A percentile compares a stretch with the other conserved stretches of the same genome.
Evolutionary conservation across 2,888 invertebrate genomes (phyloP).

Genomic region (Pyrocoelia pectoralis): DNA sequence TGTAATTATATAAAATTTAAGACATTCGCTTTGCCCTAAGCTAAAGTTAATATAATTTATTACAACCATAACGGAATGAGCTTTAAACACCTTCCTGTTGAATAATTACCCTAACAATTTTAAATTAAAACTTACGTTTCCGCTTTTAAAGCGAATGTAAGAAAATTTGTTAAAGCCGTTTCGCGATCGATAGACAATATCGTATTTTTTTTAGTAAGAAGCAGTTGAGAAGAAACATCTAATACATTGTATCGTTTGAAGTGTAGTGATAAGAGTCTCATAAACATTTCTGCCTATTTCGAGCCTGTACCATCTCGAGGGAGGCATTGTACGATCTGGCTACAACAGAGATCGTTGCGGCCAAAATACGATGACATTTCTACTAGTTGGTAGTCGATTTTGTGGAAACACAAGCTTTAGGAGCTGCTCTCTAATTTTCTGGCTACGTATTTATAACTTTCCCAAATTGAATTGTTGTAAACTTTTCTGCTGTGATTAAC

Average conservation of each 20-base stretch:
- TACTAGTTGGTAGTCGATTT: constrained; percentile 20
- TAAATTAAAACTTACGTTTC: not conserved
- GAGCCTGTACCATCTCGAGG: constrained; percentile 27
- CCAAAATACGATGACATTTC: constrained; percentile 33
- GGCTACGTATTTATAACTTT: constrained; percentile 9
- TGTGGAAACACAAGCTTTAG: constrained; percentile 23
- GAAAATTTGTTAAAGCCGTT: not conserved
- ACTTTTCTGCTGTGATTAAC: not conserved
- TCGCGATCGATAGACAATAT: constrained; percentile 15
- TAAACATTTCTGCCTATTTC: constrained; percentile 32
- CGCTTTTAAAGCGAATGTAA: not conserved
- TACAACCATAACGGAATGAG: constrained; percentile 1
- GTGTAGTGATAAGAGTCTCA: constrained; percentile 29
- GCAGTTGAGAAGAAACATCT: constrained; percentile 17
- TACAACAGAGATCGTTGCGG: constrained; percentile 32
- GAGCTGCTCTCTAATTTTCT: constrained; percentile 16
- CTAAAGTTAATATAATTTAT: not conserved
- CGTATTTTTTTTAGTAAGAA: constrained; percentile 1
- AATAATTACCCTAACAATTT: not conserved
- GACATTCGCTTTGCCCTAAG: not conserved
- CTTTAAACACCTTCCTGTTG: not conserved
- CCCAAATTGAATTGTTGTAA: constrained; percentile 13
- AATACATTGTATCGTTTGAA: constrained; percentile 28
- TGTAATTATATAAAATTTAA: not conserved
- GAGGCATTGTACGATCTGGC: constrained; percentile 29